phyloP scores from a whole-genome alignment of 1,140 invertebrate species.

The Drosophila mayri region DNA sequence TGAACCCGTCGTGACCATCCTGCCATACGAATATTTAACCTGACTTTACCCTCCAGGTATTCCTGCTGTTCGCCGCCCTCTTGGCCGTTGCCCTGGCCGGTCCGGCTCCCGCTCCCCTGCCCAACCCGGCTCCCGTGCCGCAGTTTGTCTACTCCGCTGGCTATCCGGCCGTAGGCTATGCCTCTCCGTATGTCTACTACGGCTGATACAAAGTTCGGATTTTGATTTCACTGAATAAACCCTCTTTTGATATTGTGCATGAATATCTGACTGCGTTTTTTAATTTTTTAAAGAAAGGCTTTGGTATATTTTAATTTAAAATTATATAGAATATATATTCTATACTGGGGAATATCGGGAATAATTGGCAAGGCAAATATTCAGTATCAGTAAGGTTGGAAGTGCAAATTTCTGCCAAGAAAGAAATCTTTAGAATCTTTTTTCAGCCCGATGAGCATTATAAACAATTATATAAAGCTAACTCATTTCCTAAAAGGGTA shows the following conservation, averaged over 20 bases:
- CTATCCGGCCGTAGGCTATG: conserved; percentile 68
- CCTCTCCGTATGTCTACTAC: conserved; percentile 71
- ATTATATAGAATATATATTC: neutral
- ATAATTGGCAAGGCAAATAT: neutral
- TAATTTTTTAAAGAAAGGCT: neutral
- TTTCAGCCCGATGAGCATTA: no score
- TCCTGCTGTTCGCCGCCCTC: conserved; percentile 66
- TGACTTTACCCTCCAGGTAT: conserved; percentile 39
- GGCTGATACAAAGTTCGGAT: conserved; percentile 38
- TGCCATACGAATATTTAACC: neutral
- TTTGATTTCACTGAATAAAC: conserved; percentile 30
- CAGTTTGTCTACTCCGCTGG: conserved; percentile 62
- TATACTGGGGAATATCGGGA: neutral
- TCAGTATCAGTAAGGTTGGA: neutral
- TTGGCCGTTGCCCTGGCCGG: conserved; percentile 63
- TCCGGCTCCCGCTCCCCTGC: conserved; percentile 57
- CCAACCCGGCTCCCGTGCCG: conserved; percentile 63
- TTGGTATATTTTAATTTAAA: neutral
- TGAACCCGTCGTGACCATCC: neutral
- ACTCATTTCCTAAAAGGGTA: neutral
- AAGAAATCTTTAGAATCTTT: no score
- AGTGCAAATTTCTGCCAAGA: no score
- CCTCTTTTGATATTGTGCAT: neutral
- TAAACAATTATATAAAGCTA: no score
- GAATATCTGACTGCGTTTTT: neutral